These are phyloP conservation scores for Cynoglossus semilaevis DNA, from an alignment of 2,113 vertebrate species.

Conservation along the genomic window DNA sequence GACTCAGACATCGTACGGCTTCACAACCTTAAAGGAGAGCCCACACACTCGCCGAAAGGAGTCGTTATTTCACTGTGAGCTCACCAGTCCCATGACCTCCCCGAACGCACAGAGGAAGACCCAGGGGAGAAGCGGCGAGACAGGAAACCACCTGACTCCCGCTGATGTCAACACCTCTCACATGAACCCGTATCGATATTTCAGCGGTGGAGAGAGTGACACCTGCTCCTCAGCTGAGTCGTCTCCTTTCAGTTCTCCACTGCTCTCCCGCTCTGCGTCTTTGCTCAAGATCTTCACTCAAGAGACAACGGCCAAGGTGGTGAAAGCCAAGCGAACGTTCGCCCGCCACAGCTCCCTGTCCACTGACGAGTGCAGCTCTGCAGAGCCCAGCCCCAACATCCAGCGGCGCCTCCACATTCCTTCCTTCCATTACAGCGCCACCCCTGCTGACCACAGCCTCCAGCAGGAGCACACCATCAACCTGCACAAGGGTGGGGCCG, in stretches of 20 bases:
- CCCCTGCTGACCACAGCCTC: slow-evolving; percentile 50
- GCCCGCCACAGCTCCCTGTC: slow-evolving; percentile 92
- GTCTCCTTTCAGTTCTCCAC: slow-evolving; percentile 89
- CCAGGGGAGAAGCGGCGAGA: slow-evolving; percentile 62
- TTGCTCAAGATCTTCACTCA: slow-evolving; percentile 92
- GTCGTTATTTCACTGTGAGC: slow-evolving; percentile 93
- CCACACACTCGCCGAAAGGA: slow-evolving; percentile 94
- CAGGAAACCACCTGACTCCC: slow-evolving; percentile 73
- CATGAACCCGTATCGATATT: slow-evolving; percentile 88
- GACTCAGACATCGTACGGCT: slow-evolving; percentile 93
- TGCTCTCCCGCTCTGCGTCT: slow-evolving; percentile 91
- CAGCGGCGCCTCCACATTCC: slow-evolving; percentile 80
- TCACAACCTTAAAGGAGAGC: slow-evolving; percentile 91
- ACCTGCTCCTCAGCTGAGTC: slow-evolving; percentile 95
- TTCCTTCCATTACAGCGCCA: slow-evolving; percentile 55
- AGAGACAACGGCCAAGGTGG: slow-evolving; percentile 92
- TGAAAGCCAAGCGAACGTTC: slow-evolving; percentile 87
- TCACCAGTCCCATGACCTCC: slow-evolving; percentile 84
- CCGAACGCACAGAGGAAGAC: slow-evolving; percentile 80
- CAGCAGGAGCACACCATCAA: slow-evolving; percentile 82
- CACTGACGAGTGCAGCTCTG: slow-evolving; percentile 90
- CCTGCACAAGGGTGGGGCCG: slow-evolving; percentile 83
- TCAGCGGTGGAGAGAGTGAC: slow-evolving; percentile 94
- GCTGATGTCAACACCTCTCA: slow-evolving; percentile 79
- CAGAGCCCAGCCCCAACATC: slow-evolving; percentile 88